Base-by-base conservation (phyloP, 2,888 invertebrate genomes). In the Brachynemurus nebulosus region DNA sequence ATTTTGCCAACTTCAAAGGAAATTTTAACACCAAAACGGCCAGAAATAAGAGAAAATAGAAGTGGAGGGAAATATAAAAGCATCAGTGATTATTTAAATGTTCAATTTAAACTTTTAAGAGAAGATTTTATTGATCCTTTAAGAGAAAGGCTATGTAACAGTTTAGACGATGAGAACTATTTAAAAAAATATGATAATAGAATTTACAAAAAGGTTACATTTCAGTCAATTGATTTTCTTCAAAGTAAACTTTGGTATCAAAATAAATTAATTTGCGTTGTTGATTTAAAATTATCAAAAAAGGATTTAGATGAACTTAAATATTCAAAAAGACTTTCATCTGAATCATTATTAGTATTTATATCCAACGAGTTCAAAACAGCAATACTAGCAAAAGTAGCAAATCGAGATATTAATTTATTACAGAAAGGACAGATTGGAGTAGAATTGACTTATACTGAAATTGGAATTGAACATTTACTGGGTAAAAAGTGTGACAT, bases 81-180 rank as follows among this genome's bases (percentile, higher is more conserved):
- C 55, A 67, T 79, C 1, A 70, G 78, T 37, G 76, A 86, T 54
- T 91, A 91, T 57, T 64, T 91, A 18, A 81, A 84, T 53, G 66
- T 79, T n/a, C 88, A 88, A 52, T 86, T 85, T 56, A 71, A 80
- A 27, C 65, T 89, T 25, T 58, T 90, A 40, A 65, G 85, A 23
- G 86, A 90, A 65, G 90, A 91, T 61, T 86, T 83, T 56, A 70
- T 85, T 23, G 68, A 70, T 14, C 84, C 89, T 1, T 58, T 91
- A 18, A 64, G 83, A 25, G 71, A 78, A 55, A 83, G 80, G 47
- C 70, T 84, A 38, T 49, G 52, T 40, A 47, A 54, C n/a, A 59
- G 54, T 44, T 37, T 53, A 9, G 7, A 4, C 17, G 17, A 17
- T 4, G 16, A 19, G 33, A 35, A 37, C 14, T 19, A 14, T 3